These are phyloP conservation scores for Cerastoderma edule DNA, from an alignment of 2,888 invertebrate genomes.

Conservation along the genomic window DNA sequence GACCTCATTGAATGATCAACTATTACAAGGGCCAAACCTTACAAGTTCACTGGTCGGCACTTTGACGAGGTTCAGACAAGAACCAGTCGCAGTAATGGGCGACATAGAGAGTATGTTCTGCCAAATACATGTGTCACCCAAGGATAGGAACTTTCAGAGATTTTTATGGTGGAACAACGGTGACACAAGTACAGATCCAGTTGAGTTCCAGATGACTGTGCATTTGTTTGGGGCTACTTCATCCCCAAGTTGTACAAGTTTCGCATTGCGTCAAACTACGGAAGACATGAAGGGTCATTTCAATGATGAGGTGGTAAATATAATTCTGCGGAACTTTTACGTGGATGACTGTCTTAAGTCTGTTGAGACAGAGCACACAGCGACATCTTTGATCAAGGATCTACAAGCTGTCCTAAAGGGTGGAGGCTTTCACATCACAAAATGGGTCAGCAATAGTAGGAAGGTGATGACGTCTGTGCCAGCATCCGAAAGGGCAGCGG, in stretches of 20 bases:
- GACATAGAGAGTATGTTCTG: constrained; percentile 56
- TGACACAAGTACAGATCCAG: constrained; percentile 9
- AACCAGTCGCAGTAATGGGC: constrained; percentile 50
- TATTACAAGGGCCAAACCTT: constrained; percentile 42
- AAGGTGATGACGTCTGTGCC: constrained; percentile 56
- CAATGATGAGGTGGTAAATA: constrained; percentile 31
- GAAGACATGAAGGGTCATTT: constrained; percentile 11
- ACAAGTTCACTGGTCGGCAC: constrained; percentile 53
- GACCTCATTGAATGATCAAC: constrained; percentile 43
- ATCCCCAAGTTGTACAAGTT: constrained; percentile 47
- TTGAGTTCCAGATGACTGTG: constrained; percentile 26
- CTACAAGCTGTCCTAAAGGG: constrained; percentile 27
- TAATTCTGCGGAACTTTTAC: constrained; percentile 38
- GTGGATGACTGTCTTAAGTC: constrained; percentile 57
- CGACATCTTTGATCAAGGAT: constrained; percentile 27
- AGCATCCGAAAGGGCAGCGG: constrained; percentile 36
- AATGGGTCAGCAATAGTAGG: constrained; percentile 52
- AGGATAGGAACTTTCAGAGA: constrained; percentile 21
- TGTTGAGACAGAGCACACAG: constrained; percentile 24
- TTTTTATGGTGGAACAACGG: constrained; percentile 45
- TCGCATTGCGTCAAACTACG: constrained; percentile 28
- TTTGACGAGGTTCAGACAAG: constrained; percentile 53
- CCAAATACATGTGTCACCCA: constrained; percentile 28
- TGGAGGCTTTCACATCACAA: constrained; percentile 52
- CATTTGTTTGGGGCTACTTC: constrained; percentile 40